A percentile compares a stretch with the other conserved stretches of the same genome.
phyloP scores from a whole-genome alignment of 2,113 vertebrate species.

The Sinocyclocheilus maitianheensis region DNA sequence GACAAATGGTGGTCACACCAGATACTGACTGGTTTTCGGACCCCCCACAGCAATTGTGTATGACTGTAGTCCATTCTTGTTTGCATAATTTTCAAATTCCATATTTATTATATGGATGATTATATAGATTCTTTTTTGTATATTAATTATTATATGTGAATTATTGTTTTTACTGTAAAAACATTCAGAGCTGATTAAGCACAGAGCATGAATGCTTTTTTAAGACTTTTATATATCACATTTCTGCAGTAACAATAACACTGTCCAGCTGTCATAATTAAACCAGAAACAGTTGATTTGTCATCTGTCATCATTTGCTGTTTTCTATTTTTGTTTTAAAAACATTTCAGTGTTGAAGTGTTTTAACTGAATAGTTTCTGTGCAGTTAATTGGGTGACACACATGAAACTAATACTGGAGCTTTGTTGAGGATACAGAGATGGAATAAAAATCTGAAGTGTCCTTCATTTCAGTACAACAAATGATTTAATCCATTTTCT shows the following conservation, averaged over 20 bases:
- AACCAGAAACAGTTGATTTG: slow-evolving; percentile 56
- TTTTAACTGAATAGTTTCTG: not conserved
- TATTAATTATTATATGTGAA: not conserved
- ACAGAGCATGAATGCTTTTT: slow-evolving; percentile 71
- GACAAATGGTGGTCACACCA: no score
- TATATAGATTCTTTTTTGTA: no score
- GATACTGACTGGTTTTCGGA: no score
- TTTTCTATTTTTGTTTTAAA: not conserved
- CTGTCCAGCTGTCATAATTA: slow-evolving; percentile 63
- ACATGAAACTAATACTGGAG: not conserved
- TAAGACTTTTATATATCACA: slow-evolving; percentile 71
- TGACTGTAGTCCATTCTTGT: not conserved
- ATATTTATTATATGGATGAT: not conserved
- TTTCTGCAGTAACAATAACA: slow-evolving; percentile 67
- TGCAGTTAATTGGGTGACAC: not conserved
- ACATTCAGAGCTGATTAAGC: slow-evolving; percentile 58
- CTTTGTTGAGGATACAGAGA: not conserved
- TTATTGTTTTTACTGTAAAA: not conserved
- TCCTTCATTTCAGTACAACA: slow-evolving; percentile 16
- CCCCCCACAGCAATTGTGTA: no score
- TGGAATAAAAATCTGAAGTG: not conserved
- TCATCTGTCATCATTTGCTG: slow-evolving; percentile 42
- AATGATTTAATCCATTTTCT: slow-evolving; percentile 25
- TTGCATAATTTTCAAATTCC: not conserved
- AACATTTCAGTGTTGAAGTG: slow-evolving; percentile 33